Evolutionary conservation across 2,888 invertebrate genomes (phyloP), one percentile per base, ranked within the genome.

Genomic region (Teleiodes luculella): DNA sequence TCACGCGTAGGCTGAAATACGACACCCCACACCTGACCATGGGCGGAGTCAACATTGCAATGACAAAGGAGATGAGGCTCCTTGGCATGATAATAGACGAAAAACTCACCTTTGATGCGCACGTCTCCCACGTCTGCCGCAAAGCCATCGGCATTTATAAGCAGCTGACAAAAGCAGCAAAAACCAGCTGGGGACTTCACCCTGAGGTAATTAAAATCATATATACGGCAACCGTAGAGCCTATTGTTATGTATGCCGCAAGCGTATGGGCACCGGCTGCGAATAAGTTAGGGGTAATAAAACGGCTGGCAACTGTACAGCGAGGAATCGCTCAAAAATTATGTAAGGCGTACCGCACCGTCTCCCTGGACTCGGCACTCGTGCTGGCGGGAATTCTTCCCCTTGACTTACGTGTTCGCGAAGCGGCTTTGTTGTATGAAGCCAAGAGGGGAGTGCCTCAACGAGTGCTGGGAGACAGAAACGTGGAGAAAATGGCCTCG

Each of bases 61-160:
- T 59, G 16, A 36, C 39, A 0, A 33, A 51, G 0, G 54, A 56
- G 7, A 52, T 64, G 0, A 62, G 58, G 39, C 14, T 62, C 0
- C 35, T 61, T 6, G 60, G 60, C 0, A 20, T 61, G 0, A 53
- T 20, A 4, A 24, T 24, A 24, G 24, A 24, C 24, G 6, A 24
- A 3, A 24, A 24, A 24, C 35, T 56, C 3, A 24, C 24, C 8
- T 46, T 46, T 13, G 14, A 46, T 4, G 31, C 3, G 3, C 46
- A 46, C 16, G 46, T 46, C 13, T 10, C 14, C 1, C 14, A 46
- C 30, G 14, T 46, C 1, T 46, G 46, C 31, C 3, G 14, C 3
- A 46, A 46, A 46, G 46, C 46, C 2, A 2, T 28, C 3, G 14
- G 7, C 6, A 8, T 46, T 1, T 46, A 46, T 14, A 46, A 46